Percentiles rank a stretch among this genome's conserved stretches.
phyloP scores from a whole-genome alignment of 2,888 invertebrate genomes.

The Tanytarsus gracilentus region DNA sequence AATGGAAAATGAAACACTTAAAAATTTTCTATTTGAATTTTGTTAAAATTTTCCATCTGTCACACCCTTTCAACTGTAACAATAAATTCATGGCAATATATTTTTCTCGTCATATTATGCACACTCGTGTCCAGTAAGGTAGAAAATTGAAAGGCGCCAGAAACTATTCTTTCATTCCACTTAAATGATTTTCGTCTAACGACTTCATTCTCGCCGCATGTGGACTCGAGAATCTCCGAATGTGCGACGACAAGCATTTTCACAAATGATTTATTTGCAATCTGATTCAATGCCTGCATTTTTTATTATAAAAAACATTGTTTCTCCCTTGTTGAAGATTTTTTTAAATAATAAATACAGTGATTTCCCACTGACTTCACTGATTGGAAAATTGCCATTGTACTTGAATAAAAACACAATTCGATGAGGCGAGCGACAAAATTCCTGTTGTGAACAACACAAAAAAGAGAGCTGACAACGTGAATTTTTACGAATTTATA shows the following conservation, averaged over 20 bases:
- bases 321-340: neutral
- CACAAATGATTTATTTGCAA: constrained; percentile 2
- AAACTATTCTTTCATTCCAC: neutral
- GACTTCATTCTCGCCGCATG: neutral
- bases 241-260: neutral
- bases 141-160: constrained; percentile 5
- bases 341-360: constrained; percentile 12
- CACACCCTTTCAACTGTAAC: too few relatives aligned
- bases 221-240: neutral
- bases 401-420: neutral
- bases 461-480: neutral
- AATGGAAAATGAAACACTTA: too few relatives aligned
- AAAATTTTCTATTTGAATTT: too few relatives aligned
- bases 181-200: neutral
- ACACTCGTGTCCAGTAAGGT: too few relatives aligned
- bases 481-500: neutral
- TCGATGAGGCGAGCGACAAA: constrained; percentile 7
- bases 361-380: constrained; percentile 27
- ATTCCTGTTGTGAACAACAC: neutral
- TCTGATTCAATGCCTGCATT: constrained; percentile 1
- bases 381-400: constrained; percentile 29
- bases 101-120: too few relatives aligned
- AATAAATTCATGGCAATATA: neutral
- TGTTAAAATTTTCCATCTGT: too few relatives aligned
- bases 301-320: too few relatives aligned